A percentile compares a stretch with the other conserved stretches of the same genome.
Evolutionary conservation across 2,888 invertebrate species (phyloP).

Genomic region (Rhogogaster chlorosoma): DNA sequence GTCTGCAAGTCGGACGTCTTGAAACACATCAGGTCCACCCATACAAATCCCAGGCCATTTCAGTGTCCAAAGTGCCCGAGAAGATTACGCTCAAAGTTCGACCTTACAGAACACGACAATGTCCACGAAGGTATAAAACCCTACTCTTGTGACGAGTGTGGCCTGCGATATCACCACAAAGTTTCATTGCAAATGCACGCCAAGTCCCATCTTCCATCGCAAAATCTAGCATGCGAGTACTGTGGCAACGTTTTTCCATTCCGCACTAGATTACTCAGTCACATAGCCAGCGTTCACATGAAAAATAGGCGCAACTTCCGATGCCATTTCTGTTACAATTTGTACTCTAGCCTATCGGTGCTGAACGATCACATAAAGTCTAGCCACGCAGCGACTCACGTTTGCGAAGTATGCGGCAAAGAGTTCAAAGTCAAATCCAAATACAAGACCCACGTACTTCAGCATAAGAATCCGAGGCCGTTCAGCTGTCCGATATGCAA

Average conservation of each 20-base stretch:
- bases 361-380: constrained; percentile 75
- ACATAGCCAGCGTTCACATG: constrained; percentile 75
- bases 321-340: constrained; percentile 75
- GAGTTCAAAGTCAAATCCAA: constrained; percentile 75
- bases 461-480: constrained; percentile 75
- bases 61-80: constrained; percentile 76
- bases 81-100: constrained; percentile 75
- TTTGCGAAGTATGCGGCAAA: constrained; percentile 74
- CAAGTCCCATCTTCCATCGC: constrained; percentile 75
- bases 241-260: constrained; percentile 76
- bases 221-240: constrained; percentile 75
- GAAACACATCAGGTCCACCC: constrained; percentile 76
- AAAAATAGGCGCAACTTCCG: constrained; percentile 75
- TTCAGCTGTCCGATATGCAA: constrained; percentile 74
- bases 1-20: constrained; percentile 76
- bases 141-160: constrained; percentile 73
- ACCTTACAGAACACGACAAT: constrained; percentile 75
- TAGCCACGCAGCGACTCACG: constrained; percentile 74
- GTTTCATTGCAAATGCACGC: constrained; percentile 76
- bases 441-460: constrained; percentile 74
- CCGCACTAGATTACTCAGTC: constrained; percentile 74
- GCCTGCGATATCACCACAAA: constrained; percentile 75
- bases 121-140: constrained; percentile 76
- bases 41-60: constrained; percentile 75
- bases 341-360: constrained; percentile 74